Conservation (phyloP, 2,113 vertebrate genomes). For the human (Homo sapiens) region DNA sequence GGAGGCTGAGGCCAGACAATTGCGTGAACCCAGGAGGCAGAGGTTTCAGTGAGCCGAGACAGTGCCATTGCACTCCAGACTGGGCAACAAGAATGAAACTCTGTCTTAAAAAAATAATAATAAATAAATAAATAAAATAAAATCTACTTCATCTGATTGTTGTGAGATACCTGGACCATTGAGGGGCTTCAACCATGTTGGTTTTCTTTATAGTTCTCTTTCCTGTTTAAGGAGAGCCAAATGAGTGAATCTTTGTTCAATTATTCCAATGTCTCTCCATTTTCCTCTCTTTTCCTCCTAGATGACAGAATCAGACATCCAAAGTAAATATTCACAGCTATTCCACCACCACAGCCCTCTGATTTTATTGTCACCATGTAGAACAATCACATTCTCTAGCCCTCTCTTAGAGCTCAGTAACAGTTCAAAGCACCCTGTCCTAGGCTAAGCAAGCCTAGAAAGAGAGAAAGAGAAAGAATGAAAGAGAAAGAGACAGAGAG, state of each 20-base stretch:
- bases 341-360: background rate
- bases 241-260: background rate
- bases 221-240: background rate
- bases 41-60: too few species aligned
- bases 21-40: too few species aligned
- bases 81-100: too few species aligned
- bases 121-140: background rate
- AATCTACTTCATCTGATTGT: background rate
- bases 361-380: background rate
- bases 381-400: background rate
- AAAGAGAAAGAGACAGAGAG: accelerated
- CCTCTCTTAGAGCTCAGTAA: background rate
- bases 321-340: background rate
- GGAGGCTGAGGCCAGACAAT: too few species aligned
- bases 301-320: background rate
- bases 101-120: too few species aligned
- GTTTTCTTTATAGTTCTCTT: background rate
- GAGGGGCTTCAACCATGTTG: background rate
- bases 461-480: background rate
- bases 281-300: background rate
- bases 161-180: background rate
- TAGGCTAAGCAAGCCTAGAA: background rate
- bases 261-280: background rate
- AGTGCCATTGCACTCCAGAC: too few species aligned
- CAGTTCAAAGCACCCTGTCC: background rate